These are phyloP conservation scores for Anseranas semipalmata DNA, from an alignment of 2,113 vertebrate species.

Conservation along the genomic window DNA sequence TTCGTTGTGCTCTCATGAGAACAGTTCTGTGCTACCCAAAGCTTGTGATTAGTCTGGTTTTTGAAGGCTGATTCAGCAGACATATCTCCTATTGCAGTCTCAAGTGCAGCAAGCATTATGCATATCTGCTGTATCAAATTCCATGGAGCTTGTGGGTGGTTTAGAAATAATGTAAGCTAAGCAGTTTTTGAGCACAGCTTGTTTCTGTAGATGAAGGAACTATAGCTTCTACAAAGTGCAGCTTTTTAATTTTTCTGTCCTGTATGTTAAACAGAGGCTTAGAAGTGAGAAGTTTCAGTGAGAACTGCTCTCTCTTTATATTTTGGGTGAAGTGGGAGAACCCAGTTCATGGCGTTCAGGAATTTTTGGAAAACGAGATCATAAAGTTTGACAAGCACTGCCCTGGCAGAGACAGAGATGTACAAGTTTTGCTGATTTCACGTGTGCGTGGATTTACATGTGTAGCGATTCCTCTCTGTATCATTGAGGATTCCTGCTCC, in stretches of 20 bases:
- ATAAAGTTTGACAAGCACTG: not conserved
- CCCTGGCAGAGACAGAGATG: not conserved
- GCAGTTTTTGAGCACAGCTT: constrained; percentile 63
- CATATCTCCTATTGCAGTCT: constrained; percentile 52
- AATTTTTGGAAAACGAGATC: not conserved
- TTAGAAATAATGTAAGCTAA: constrained; percentile 60
- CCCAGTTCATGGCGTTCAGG: not conserved
- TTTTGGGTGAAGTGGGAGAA: not conserved
- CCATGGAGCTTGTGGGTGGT: constrained; percentile 67
- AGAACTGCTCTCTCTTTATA: not conserved
- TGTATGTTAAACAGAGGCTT: not conserved
- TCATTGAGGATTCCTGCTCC: not conserved
- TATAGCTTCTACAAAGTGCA: constrained; percentile 27
- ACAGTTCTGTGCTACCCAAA: constrained; percentile 41
- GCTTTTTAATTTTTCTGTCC: not conserved
- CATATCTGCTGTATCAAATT: constrained; percentile 70
- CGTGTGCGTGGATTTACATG: not conserved
- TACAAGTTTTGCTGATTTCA: not conserved
- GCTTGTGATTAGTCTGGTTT: constrained; percentile 61
- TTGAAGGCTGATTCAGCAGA: constrained; percentile 70
- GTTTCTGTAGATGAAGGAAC: constrained; percentile 57
- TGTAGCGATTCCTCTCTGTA: not conserved
- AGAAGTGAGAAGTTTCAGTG: not conserved
- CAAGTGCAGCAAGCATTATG: constrained; percentile 66
- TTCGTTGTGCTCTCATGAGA: constrained; percentile 52